These are phyloP conservation scores for Amitus sp. DNA, from an alignment of 2,888 invertebrate genomes.

Conservation along the genomic window DNA sequence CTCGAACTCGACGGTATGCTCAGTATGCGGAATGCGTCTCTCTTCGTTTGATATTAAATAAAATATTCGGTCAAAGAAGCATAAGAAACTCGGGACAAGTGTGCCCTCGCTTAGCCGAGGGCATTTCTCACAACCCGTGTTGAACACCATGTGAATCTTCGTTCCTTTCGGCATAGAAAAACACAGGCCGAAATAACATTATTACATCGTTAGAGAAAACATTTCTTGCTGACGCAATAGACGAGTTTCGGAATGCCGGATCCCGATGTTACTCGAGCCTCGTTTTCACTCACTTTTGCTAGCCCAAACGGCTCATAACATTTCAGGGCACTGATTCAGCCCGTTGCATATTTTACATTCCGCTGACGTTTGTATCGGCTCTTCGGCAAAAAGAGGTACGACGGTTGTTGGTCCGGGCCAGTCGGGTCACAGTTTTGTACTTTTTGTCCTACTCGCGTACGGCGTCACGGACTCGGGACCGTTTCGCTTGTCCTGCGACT, in stretches of 20 bases:
- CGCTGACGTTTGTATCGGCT: conserved; percentile 55
- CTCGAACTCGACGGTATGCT: conserved; percentile 51
- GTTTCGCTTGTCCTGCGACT: conserved; percentile 4
- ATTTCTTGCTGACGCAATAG: neutral
- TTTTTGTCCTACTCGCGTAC: conserved; percentile 42
- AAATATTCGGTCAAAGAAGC: conserved; percentile 51
- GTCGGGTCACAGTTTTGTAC: conserved; percentile 56
- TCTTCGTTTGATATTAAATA: conserved; percentile 60
- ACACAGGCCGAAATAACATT: neutral
- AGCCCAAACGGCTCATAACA: conserved; percentile 23
- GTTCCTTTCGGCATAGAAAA: conserved; percentile 14
- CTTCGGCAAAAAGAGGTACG: conserved; percentile 56
- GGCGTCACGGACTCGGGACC: conserved; percentile 5
- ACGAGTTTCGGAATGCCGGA: neutral
- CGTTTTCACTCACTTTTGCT: conserved; percentile 9
- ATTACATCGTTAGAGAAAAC: conserved; percentile 3
- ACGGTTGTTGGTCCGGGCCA: conserved; percentile 48
- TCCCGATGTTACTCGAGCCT: no score
- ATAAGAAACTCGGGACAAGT: conserved; percentile 36
- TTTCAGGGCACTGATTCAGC: conserved; percentile 8
- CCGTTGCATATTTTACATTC: conserved; percentile 62
- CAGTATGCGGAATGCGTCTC: conserved; percentile 56
- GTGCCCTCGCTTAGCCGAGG: conserved; percentile 34
- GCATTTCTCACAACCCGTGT: conserved; percentile 43
- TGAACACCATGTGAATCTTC: conserved; percentile 34